Percentiles rank a stretch among this genome's conserved stretches.
These are phyloP conservation scores for Dynastes maya DNA, from an alignment of 2,888 invertebrate species.

Conservation along the genomic window DNA sequence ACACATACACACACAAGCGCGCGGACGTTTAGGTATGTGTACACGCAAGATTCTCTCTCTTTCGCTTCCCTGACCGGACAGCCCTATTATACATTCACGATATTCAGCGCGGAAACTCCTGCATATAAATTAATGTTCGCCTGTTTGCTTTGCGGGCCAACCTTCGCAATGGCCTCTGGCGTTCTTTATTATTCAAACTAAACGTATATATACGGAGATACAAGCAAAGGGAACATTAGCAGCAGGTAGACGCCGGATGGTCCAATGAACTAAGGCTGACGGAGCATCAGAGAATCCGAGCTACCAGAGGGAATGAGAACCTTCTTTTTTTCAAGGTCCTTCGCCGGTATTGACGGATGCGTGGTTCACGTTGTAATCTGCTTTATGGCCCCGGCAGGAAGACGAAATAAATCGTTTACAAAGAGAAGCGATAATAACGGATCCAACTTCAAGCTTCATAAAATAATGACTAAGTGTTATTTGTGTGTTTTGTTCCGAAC, in stretches of 20 bases:
- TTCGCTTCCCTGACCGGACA: conserved; percentile 48
- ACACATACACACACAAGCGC: conserved; percentile 53
- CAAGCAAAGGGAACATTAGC: conserved; percentile 53
- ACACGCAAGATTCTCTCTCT: conserved; percentile 51
- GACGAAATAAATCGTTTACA: conserved; percentile 33
- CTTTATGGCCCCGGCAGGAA: conserved; percentile 29
- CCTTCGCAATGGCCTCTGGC: conserved; percentile 56
- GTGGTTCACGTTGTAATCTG: conserved; percentile 30
- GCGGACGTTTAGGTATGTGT: conserved; percentile 48
- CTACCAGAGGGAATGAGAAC: conserved; percentile 5
- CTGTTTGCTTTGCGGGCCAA: conserved; percentile 57
- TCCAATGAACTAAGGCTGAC: conserved; percentile 38
- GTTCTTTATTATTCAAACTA: conserved; percentile 56
- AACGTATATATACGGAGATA: conserved; percentile 17
- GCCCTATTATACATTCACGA: conserved; percentile 57
- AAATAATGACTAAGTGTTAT: conserved; percentile 26
- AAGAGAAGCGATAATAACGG: conserved; percentile 27
- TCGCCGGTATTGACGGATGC: conserved; percentile 23
- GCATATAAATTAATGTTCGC: conserved; percentile 60
- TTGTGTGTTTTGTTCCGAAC: not conserved
- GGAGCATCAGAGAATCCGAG: conserved; percentile 12
- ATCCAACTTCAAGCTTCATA: not conserved
- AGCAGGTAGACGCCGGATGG: conserved; percentile 57
- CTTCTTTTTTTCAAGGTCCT: conserved; percentile 23
- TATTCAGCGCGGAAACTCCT: conserved; percentile 55